phyloP scores from a whole-genome alignment of 1,140 invertebrate species.

The Penaeus chinensis region DNA sequence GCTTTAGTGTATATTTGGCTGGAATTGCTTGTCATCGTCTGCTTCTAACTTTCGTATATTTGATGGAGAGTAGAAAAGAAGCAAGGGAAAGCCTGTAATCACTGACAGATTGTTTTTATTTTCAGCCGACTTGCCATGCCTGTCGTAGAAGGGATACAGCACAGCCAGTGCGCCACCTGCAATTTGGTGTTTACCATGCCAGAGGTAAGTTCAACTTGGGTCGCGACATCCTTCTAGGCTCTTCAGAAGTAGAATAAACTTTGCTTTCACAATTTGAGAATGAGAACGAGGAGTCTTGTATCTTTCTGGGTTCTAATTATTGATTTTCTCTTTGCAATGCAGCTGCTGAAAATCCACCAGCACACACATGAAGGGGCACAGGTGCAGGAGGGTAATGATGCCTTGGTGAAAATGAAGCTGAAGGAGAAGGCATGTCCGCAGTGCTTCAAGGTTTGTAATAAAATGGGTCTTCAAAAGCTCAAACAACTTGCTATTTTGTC shows the following conservation, averaged over 20 bases:
- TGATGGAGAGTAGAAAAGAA: too few species aligned
- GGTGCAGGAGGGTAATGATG: slow-evolving; percentile 22
- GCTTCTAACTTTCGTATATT: too few species aligned
- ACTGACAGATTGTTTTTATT: too few species aligned
- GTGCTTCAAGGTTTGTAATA: slow-evolving; percentile 26
- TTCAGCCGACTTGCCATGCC: too few species aligned
- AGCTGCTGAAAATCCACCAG: slow-evolving; percentile 42
- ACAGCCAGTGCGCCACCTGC: neutral
- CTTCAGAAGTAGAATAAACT: neutral
- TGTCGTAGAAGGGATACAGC: neutral
- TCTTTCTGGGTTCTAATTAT: neutral
- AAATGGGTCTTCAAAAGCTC: too few species aligned
- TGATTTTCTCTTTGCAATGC: neutral
- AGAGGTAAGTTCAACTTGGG: neutral
- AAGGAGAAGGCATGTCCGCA: slow-evolving; percentile 38
- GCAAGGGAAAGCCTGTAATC: too few species aligned
- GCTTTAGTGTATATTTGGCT: too few species aligned
- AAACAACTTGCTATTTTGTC: too few species aligned
- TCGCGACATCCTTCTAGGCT: neutral
- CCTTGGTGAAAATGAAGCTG: slow-evolving; percentile 20
- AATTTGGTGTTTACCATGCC: neutral
- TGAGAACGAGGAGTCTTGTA: neutral
- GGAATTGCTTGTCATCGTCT: too few species aligned
- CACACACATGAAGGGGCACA: slow-evolving; percentile 8
- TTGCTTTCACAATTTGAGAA: neutral